Conservation (phyloP, 1,140 invertebrate genomes). For the Arctopsyche grandis region DNA sequence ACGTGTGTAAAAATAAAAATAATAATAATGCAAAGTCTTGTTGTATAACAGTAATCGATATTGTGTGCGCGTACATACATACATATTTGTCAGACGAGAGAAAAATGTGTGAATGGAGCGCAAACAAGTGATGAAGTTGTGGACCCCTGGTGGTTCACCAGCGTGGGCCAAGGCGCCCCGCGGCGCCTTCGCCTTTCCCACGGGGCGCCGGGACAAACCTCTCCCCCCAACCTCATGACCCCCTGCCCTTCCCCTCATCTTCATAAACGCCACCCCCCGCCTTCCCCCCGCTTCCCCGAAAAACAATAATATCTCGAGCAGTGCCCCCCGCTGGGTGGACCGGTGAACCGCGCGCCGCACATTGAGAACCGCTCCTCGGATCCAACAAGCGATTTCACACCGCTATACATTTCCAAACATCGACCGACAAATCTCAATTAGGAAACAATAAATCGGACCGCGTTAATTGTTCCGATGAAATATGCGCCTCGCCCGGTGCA, state of each 20-base stretch:
- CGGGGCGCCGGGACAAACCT: conserved; percentile 57
- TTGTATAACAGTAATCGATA: not conserved
- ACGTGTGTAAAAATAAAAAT: too few relatives aligned
- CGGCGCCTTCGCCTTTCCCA: conserved; percentile 59
- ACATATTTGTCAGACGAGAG: not conserved
- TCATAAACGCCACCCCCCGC: too few relatives aligned
- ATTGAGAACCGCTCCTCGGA: not conserved
- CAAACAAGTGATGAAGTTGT: conserved; percentile 13
- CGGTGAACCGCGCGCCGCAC: not conserved
- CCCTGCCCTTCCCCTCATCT: too few relatives aligned
- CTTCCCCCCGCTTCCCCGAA: too few relatives aligned
- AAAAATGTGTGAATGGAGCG: conserved; percentile 18
- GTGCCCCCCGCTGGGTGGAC: not conserved
- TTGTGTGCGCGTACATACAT: not conserved
- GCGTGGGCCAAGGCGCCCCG: conserved; percentile 57
- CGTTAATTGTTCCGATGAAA: too few relatives aligned
- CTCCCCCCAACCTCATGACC: too few relatives aligned
- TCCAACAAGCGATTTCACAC: not conserved
- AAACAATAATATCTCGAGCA: conserved; percentile 20
- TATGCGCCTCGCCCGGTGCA: too few relatives aligned
- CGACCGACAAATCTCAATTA: too few relatives aligned
- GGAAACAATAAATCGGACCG: too few relatives aligned
- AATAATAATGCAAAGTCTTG: too few relatives aligned
- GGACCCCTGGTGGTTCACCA: conserved; percentile 18
- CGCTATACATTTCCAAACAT: not conserved